A percentile compares a stretch with the other conserved stretches of the same genome.
Evolutionary conservation across 2,113 vertebrate genomes (phyloP).

Genomic region (Gallinago undulata): DNA sequence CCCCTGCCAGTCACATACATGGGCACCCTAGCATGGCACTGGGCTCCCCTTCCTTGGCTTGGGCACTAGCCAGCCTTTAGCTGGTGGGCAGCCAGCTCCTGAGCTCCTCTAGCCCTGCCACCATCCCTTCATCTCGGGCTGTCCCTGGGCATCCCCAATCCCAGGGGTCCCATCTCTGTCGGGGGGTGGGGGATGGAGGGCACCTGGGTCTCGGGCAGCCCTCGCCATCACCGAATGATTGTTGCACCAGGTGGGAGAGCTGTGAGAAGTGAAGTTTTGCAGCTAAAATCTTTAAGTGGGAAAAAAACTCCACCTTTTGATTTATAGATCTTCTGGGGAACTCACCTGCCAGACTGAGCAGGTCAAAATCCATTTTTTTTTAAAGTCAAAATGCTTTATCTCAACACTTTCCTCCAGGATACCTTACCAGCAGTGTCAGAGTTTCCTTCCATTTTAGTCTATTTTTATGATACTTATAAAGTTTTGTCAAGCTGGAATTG

Average conservation of each 20-base stretch:
- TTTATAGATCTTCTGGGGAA: not conserved
- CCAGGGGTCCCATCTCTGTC: not conserved
- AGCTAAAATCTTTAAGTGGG: not conserved
- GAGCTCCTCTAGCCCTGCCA: not conserved
- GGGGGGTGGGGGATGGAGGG: no score
- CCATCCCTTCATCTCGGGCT: accelerated
- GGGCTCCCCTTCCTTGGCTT: not conserved
- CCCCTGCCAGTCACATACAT: not conserved
- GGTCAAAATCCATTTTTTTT: not conserved
- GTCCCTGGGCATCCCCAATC: not conserved
- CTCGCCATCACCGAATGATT: accelerated
- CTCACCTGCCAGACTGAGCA: not conserved
- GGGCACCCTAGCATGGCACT: not conserved
- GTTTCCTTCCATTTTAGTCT: not conserved
- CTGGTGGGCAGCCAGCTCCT: no score
- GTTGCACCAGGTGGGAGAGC: not conserved
- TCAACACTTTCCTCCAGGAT: not conserved
- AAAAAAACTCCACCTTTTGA: not conserved
- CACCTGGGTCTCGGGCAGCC: not conserved
- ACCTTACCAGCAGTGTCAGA: not conserved
- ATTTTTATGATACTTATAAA: not conserved
- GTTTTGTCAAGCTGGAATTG: not conserved
- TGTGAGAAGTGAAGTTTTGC: not conserved
- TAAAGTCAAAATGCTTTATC: not conserved
- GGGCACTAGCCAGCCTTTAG: not conserved